Conservation (phyloP, 2,888 invertebrate genomes). For the Timema podura region DNA sequence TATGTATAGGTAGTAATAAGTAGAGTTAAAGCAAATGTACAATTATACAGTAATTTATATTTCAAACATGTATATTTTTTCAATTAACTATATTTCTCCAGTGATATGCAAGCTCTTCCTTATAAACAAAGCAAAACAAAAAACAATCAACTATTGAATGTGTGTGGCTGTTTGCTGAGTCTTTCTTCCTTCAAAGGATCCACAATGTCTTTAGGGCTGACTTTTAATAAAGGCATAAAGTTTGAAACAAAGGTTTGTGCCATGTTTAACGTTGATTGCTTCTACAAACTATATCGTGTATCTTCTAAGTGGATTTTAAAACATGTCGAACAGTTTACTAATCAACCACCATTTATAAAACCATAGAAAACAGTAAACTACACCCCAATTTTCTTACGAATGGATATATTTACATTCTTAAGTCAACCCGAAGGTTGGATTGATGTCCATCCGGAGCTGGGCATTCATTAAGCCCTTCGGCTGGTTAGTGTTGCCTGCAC, state of each 20-base stretch:
- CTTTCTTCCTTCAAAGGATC: neutral
- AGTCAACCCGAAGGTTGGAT: too few relatives aligned
- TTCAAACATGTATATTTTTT: conserved; percentile 33
- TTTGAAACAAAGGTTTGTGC: neutral
- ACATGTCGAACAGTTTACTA: too few relatives aligned
- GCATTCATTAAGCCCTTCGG: too few relatives aligned
- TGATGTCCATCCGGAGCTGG: too few relatives aligned
- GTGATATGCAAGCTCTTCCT: conserved; percentile 33
- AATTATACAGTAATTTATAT: conserved; percentile 28
- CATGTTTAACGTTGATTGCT: too few relatives aligned
- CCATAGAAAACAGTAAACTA: too few relatives aligned
- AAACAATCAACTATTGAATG: conserved; percentile 20
- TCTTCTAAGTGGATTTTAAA: too few relatives aligned
- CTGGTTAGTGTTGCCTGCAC: too few relatives aligned
- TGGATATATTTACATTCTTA: too few relatives aligned
- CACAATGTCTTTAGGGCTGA: neutral
- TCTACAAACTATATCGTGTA: too few relatives aligned
- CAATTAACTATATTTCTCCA: conserved; percentile 29
- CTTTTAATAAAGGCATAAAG: neutral
- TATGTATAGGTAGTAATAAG: conserved; percentile 24
- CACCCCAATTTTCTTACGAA: too few relatives aligned
- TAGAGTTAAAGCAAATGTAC: conserved; percentile 25
- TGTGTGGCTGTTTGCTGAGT: conserved; percentile 1
- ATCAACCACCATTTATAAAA: too few relatives aligned
- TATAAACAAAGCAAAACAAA: conserved; percentile 14